Evolutionary conservation across 1,140 invertebrate species (phyloP).

Genomic region (Caenorhabditis inopinata): DNA sequence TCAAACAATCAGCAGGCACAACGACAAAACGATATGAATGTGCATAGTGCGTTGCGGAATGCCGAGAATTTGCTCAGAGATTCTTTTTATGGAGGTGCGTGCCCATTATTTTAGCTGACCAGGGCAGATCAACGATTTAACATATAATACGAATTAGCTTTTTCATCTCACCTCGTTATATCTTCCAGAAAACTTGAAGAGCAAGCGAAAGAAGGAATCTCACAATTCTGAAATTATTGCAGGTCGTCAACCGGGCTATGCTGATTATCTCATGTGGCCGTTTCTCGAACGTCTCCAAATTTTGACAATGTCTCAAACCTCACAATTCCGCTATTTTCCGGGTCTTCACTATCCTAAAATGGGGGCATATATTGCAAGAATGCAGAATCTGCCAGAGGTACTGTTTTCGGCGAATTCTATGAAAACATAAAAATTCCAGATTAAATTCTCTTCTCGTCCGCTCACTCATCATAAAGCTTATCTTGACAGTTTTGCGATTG

Average conservation of each 20-base stretch:
- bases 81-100: conserved; percentile 45
- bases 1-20: conserved; percentile 20
- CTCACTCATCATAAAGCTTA: conserved; percentile 48
- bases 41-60: conserved; percentile 47
- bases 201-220: neutral
- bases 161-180: too few species aligned
- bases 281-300: conserved; percentile 49
- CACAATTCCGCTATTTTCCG: conserved; percentile 45
- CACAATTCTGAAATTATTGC: neutral
- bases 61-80: conserved; percentile 49
- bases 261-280: conserved; percentile 49
- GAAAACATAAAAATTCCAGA: conserved; percentile 33
- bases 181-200: too few species aligned
- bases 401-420: neutral
- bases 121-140: too few species aligned
- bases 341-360: conserved; percentile 50
- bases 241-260: conserved; percentile 43
- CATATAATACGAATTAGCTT: too few species aligned
- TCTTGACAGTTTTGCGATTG: conserved; percentile 41
- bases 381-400: conserved; percentile 50
- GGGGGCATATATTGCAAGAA: conserved; percentile 50
- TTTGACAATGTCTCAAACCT: conserved; percentile 41
- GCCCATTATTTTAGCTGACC: too few species aligned
- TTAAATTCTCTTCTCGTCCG: conserved; percentile 45
- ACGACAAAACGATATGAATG: conserved; percentile 46